phyloP scores from a whole-genome alignment of 2,113 vertebrate species.

The Myxocyprinus asiaticus region DNA sequence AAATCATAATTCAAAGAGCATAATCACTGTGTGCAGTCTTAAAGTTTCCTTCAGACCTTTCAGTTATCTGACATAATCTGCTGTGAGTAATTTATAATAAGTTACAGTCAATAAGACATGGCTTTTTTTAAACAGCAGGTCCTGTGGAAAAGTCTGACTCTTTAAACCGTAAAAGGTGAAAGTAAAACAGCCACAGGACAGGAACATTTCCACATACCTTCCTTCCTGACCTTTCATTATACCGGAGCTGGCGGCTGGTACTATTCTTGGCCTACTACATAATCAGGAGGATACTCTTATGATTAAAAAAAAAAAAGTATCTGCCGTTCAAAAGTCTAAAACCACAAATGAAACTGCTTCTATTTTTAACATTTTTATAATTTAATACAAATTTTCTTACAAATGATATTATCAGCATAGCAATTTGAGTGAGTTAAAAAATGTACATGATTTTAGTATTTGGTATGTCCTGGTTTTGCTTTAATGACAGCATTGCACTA shows the following conservation, averaged over 20 bases:
- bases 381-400: no score
- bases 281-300: slow-evolving; percentile 4
- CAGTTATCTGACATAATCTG: background rate
- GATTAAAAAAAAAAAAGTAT: no score
- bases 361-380: no score
- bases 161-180: slow-evolving; percentile 36
- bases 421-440: no score
- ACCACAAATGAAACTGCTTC: no score
- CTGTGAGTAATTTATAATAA: slow-evolving; percentile 13
- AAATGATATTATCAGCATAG: no score
- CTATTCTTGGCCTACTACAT: slow-evolving; percentile 26
- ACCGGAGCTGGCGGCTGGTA: slow-evolving; percentile 8
- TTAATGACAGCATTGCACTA: no score
- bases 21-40: slow-evolving; percentile 26
- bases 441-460: no score
- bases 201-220: slow-evolving; percentile 7
- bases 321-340: no score
- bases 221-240: slow-evolving; percentile 33
- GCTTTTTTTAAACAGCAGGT: slow-evolving; percentile 6
- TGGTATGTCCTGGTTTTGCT: no score
- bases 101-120: slow-evolving; percentile 23
- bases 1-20: background rate
- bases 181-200: slow-evolving; percentile 11
- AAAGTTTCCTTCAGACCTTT: slow-evolving; percentile 14
- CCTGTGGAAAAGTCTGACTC: slow-evolving; percentile 27